Percentiles rank a stretch among this genome's conserved stretches.
Conservation (phyloP, 1,140 invertebrate genomes). For the Galleria mellonella region DNA sequence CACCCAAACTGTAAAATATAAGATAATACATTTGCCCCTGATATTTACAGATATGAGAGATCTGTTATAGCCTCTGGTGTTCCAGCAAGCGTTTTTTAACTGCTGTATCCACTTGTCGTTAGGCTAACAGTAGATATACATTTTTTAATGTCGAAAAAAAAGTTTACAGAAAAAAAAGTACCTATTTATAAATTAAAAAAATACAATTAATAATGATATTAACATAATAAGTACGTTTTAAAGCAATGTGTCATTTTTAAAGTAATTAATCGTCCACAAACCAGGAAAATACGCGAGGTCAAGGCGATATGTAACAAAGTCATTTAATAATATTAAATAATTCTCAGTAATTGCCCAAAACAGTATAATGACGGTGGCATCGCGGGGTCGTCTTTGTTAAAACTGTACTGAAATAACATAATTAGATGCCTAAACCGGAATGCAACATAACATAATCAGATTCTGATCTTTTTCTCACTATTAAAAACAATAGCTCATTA, state of each 20-base stretch:
- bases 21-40: no score
- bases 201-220: no score
- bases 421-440: conserved; percentile 2
- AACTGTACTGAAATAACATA: conserved; percentile 1
- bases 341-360: conserved; percentile 2
- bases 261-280: conserved; percentile 10
- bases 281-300: conserved; percentile 9
- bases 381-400: background rate
- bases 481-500: background rate
- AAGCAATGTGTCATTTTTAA: background rate
- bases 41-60: no score
- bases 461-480: background rate
- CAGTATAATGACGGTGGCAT: background rate
- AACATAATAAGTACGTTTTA: no score
- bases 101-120: no score
- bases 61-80: no score
- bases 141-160: no score
- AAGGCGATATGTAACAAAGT: conserved; percentile 1
- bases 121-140: no score
- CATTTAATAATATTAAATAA: conserved; percentile 3
- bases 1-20: no score
- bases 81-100: no score
- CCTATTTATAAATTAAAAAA: no score
- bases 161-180: no score
- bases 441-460: background rate